A percentile compares a stretch with the other conserved stretches of the same genome.
Conservation (phyloP, 2,888 invertebrate species). For the Mystacides longicornis region DNA sequence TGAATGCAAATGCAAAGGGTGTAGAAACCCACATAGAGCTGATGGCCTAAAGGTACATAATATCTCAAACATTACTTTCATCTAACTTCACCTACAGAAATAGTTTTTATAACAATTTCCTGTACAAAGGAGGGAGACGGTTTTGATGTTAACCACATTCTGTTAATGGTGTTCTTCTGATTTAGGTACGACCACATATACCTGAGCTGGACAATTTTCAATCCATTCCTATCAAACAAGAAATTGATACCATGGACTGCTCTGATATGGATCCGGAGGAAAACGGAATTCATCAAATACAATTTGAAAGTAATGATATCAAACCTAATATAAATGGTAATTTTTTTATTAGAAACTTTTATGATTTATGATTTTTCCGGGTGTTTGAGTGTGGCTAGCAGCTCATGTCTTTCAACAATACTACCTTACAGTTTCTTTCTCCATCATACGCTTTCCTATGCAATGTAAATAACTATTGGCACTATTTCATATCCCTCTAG, state of each 20-base stretch:
- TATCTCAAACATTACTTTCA: neutral
- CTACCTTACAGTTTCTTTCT: too few relatives aligned
- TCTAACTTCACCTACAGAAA: too few relatives aligned
- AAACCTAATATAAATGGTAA: conserved; percentile 44
- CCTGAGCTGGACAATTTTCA: conserved; percentile 59
- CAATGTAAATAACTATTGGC: too few relatives aligned
- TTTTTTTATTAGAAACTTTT: too few relatives aligned
- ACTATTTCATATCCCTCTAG: too few relatives aligned
- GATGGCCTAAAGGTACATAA: conserved; percentile 66
- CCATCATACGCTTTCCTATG: too few relatives aligned
- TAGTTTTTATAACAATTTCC: conserved; percentile 4
- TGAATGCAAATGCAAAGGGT: conserved; percentile 87
- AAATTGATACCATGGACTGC: conserved; percentile 44
- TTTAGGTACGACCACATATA: conserved; percentile 58
- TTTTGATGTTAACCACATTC: neutral
- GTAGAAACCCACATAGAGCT: conserved; percentile 81
- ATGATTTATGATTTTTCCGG: too few relatives aligned
- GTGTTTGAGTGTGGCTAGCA: too few relatives aligned
- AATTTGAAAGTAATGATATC: conserved; percentile 36
- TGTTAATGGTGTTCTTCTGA: neutral
- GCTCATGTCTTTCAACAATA: too few relatives aligned
- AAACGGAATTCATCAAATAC: conserved; percentile 45
- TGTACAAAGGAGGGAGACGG: neutral
- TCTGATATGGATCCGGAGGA: conserved; percentile 41
- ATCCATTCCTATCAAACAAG: conserved; percentile 39